Base-by-base conservation (phyloP, 2,797 vertebrate genomes). In the Acipenser transmontanus region DNA sequence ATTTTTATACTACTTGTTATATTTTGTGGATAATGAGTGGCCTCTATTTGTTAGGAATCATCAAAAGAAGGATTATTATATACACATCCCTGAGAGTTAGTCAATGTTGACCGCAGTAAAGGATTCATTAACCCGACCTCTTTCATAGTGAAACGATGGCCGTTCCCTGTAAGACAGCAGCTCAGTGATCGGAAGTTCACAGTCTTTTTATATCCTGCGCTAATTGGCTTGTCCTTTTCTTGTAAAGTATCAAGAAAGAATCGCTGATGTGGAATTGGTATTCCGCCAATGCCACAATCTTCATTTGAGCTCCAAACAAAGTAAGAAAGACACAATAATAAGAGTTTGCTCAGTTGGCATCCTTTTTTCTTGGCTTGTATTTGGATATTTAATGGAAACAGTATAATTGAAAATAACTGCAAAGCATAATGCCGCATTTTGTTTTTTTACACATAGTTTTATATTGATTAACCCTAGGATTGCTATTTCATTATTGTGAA, bases 1-100 rank as follows among this genome's bases (percentile, higher is more conserved):
- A 34, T 34, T 34, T 34, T 34, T 34, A 34, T 34, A 4, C 34
- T 34, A 34, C 34, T 34, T 34, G 34, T 34, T 34, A 34, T 34
- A 4, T 34, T 34, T 60, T 62, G 12, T 62, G 8, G 61, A 50
- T 67, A 62, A 62, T 61, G 20, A 60, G 61, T 62, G 66, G 61
- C 20, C 13, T 48, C 9, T 9, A 62, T 8, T 62, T 10, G 52
- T 52, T 47, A 8, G 17, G 50, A 61, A 48, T 1, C 34, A 6
- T 47, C 61, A 13, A 52, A 51, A 47, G 11, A 62, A 51, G 52
- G 20, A 54, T 52, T 61, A 47, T 9, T 12, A 62, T 61, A 9
- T 20, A 4, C 12, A 10, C 14, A 7, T 57, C 6, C 11, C 11
- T 50, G 50, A 13, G 10, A 2, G 52, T 47, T 67, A 47, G 34